Evolutionary conservation across 2,113 vertebrate genomes (phyloP).

Genomic region (Pachycephala philippinensis): DNA sequence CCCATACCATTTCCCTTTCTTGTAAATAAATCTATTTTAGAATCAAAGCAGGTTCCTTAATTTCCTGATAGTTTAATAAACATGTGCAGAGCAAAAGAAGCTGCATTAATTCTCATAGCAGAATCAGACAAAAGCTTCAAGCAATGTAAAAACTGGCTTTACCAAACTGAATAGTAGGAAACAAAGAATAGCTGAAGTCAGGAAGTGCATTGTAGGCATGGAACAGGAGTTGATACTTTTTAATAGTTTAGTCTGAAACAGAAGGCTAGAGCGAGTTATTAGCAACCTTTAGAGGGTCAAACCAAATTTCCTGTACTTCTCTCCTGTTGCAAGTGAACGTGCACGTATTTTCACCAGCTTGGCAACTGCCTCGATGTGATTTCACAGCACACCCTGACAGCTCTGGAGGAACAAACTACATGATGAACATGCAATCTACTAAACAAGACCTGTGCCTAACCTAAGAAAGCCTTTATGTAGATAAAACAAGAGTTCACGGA

Average conservation of each 20-base stretch:
- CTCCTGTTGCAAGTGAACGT: neutral
- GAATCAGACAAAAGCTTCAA: constrained; percentile 42
- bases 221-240: constrained; percentile 25
- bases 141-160: constrained; percentile 16
- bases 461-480: neutral
- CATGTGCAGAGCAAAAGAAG: constrained; percentile 36
- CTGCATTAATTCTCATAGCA: constrained; percentile 35
- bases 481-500: neutral
- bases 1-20: neutral
- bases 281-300: constrained; percentile 15
- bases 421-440: neutral
- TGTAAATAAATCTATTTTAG: constrained; percentile 25
- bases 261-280: neutral
- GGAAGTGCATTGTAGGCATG: constrained; percentile 57
- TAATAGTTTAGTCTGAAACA: constrained; percentile 49
- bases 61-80: constrained; percentile 68
- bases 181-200: constrained; percentile 48
- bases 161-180: constrained; percentile 65
- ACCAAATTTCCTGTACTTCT: constrained; percentile 38
- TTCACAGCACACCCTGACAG: neutral
- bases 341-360: constrained; percentile 29
- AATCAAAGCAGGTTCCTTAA: constrained; percentile 48
- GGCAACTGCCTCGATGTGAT: neutral
- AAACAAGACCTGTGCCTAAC: neutral
- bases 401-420: constrained; percentile 20